Evolutionary conservation across 2,797 vertebrate genomes (phyloP), one percentile per base, ranked within the genome.

Genomic region (Florisuga fusca): DNA sequence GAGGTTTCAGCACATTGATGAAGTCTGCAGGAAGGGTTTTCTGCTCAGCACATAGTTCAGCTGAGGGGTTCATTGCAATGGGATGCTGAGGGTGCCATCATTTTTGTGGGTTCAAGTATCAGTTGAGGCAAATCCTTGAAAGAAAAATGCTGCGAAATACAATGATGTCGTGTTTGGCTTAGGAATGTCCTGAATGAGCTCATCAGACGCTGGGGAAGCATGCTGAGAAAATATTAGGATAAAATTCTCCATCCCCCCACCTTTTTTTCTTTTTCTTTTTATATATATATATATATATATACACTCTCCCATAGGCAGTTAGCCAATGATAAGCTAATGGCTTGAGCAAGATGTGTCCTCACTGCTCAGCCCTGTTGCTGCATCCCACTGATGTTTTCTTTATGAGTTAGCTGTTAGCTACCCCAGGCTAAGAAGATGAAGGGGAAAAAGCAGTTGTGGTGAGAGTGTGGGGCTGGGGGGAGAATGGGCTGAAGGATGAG

Each of bases 341-440:
- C 53, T 12, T 63, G 69, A 57, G 43, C 7, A 54, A 16, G 43
- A 10, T 34, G 26, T 22, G 29, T 26, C 46, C 27, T 81, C 36
- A 0, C 36, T 29, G 13, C 6, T 29, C 76, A 7, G 19, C 20
- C 46, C 68, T 46, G 27, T 27, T 34, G 46, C 57, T 69, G 17
- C 0, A 0, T 27, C 71, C 45, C 3, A 0, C 1, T 55, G 48
- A 1, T 38, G 22, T 31, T 89, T 12, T 26, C 31, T 17, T 21
- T 19, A 10, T 14, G 64, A 48, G 3, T 25, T 46, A 4, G 36
- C 74, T 6, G 15, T 27, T 27, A 45, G 34, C 58, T 75, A 31
- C 41, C 16, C 1, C 18, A 59, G 20, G 7, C 15, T n/a, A 18
- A 64, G 34, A n/a, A 5, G 16, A 15, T 12, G 10, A 34, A 58